Evolutionary conservation across 2,113 vertebrate genomes (phyloP).

Genomic region (Panthera leo): DNA sequence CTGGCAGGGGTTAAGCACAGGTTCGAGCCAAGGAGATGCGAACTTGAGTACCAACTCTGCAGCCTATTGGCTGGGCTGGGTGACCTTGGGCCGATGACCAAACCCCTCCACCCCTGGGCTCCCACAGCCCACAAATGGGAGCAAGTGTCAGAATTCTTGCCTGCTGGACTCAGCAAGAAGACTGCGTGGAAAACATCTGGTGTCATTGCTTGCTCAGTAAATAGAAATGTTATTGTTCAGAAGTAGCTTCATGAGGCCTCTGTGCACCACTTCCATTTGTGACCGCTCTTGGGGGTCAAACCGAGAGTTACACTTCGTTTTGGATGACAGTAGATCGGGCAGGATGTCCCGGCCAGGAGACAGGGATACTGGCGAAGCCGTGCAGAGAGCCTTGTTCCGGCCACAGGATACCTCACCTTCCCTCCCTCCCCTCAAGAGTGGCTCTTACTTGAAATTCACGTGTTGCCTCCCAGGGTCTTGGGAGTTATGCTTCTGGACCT

Average conservation of each 20-base stretch:
- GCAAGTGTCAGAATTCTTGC: not conserved
- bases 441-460: not conserved
- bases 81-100: not conserved
- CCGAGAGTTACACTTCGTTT: not conserved
- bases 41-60: not conserved
- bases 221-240: not conserved
- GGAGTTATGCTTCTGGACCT: not conserved
- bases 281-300: not conserved
- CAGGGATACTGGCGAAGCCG: fast-evolving
- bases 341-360: not conserved
- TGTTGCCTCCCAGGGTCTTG: not conserved
- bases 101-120: not conserved
- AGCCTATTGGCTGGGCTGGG: not conserved
- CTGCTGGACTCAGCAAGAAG: not conserved
- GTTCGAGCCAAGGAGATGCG: not conserved
- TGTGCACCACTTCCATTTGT: fast-evolving
- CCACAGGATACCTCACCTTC: not conserved
- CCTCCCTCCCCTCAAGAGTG: not conserved
- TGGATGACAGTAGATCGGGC: not conserved
- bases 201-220: not conserved
- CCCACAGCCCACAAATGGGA: not conserved
- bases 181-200: fast-evolving
- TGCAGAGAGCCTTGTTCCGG: fast-evolving
- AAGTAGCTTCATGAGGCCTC: not conserved
- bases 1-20: not conserved